phyloP scores from a whole-genome alignment of 2,888 invertebrate genomes.

The Chironomus riparius region DNA sequence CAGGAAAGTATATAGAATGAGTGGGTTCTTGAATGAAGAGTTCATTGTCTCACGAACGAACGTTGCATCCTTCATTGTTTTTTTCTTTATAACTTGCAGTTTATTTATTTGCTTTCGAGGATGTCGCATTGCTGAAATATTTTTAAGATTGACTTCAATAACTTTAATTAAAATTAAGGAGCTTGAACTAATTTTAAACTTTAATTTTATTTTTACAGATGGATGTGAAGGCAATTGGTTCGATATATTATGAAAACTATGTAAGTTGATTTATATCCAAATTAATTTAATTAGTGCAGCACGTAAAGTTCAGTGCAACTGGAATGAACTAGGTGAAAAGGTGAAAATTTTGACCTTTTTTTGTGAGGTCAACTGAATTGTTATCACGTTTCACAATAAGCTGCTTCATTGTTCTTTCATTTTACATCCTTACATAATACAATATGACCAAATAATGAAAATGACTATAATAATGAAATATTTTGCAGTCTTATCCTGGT shows the following conservation, averaged over 20 bases:
- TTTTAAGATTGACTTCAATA: too few relatives aligned
- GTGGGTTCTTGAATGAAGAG: too few relatives aligned
- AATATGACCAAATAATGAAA: neutral
- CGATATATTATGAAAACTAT: constrained; percentile 93
- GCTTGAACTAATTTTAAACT: constrained; percentile 3
- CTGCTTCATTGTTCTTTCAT: neutral
- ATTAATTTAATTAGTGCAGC: constrained; percentile 7
- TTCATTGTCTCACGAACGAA: too few relatives aligned
- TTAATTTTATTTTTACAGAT: constrained; percentile 50
- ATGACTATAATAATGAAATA: neutral
- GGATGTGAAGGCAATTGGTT: constrained; percentile 93
- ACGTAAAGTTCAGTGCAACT: neutral
- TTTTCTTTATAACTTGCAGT: too few relatives aligned
- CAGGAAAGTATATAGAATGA: too few relatives aligned
- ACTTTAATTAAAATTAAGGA: too few relatives aligned
- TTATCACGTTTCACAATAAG: neutral
- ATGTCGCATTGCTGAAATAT: too few relatives aligned
- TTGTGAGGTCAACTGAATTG: neutral
- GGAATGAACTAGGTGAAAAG: neutral
- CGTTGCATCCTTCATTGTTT: too few relatives aligned
- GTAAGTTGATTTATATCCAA: constrained; percentile 56
- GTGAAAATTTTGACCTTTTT: neutral
- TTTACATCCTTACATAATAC: neutral
- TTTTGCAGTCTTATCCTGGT: constrained; percentile 78
- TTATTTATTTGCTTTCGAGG: too few relatives aligned